Conservation (phyloP, 2,888 invertebrate genomes). For the Catonia carolina region DNA sequence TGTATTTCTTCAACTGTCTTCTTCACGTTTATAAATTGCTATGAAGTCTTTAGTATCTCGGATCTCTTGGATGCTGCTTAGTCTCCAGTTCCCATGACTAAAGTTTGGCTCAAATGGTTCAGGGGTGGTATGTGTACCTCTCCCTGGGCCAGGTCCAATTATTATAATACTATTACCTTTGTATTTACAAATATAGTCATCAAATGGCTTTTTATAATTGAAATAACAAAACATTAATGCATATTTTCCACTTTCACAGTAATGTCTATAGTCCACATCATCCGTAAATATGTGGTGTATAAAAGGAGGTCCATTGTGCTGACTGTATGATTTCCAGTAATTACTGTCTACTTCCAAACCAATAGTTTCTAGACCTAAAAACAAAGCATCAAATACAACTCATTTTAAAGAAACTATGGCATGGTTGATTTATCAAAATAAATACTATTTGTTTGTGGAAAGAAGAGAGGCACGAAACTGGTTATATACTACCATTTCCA, state of each 20-base stretch:
- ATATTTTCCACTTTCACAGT: conserved; percentile 46
- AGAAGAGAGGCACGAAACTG: no score
- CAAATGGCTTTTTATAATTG: conserved; percentile 62
- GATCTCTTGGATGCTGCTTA: conserved; percentile 53
- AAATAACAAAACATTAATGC: conserved; percentile 77
- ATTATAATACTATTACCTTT: conserved; percentile 61
- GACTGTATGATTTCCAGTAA: conserved; percentile 64
- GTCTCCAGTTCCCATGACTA: conserved; percentile 48
- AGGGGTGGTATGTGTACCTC: conserved; percentile 63
- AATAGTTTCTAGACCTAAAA: conserved; percentile 52
- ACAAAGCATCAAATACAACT: no score
- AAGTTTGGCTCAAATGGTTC: conserved; percentile 56
- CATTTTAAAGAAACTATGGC: no score
- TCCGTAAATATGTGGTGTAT: conserved; percentile 55
- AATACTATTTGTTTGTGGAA: no score
- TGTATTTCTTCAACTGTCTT: no score
- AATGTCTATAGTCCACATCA: conserved; percentile 38
- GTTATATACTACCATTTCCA: no score
- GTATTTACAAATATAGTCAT: conserved; percentile 57
- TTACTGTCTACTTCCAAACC: conserved; percentile 71
- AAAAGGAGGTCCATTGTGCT: conserved; percentile 65
- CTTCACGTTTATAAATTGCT: conserved; percentile 55
- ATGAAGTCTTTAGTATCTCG: conserved; percentile 57
- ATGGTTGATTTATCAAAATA: no score
- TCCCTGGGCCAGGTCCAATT: conserved; percentile 60